Evolutionary conservation across 1,140 invertebrate genomes (phyloP), one percentile per base, ranked within the genome.

Genomic region (Brachionus manjavacas): DNA sequence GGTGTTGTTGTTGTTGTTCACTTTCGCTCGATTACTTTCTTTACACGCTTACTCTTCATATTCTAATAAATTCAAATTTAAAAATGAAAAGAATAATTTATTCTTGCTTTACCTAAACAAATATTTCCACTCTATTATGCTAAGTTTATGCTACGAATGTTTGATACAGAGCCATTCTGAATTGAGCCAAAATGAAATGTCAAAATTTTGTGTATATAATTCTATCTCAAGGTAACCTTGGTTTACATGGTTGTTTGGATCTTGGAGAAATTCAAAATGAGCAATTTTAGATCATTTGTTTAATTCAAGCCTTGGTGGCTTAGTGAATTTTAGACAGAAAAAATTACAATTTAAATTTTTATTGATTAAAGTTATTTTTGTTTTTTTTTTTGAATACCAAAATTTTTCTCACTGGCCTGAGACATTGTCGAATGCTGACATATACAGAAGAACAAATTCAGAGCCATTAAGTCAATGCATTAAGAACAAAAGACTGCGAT

Each of bases 21-120:
- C 52, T 60, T 60, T 60, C 52, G 16, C 52, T 60, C 52, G 52
- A 60, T 60, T 60, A 60, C 52, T 60, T 60, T 60, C 52, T 60
- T 60, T 60, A 60, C 52, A 60, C 52, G 52, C 52, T 60, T 60
- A 60, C 52, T 60, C 52, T 60, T 60, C 52, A 60, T 60, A 60
- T 60, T 60, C 52, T 60, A 20, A 60, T 60, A 60, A 60, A 60
- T 60, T 60, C 52, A 60, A 60, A 60, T 20, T 60, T 60, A 7
- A 60, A 35, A 60, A 55, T 55, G 14, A 55, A 60, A 60, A 60
- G 52, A 60, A 60, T 60, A 60, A 60, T 60, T 60, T 60, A 60
- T 60, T 60, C 52, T 60, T 8, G 16, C 20, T 60, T 60, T 60
- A 60, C 52, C 52, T 60, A 60, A 60, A 60, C 52, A 60, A 60